These are phyloP conservation scores for Aphelenchoides bicaudatus DNA, from an alignment of 2,888 invertebrate species.

Conservation along the genomic window DNA sequence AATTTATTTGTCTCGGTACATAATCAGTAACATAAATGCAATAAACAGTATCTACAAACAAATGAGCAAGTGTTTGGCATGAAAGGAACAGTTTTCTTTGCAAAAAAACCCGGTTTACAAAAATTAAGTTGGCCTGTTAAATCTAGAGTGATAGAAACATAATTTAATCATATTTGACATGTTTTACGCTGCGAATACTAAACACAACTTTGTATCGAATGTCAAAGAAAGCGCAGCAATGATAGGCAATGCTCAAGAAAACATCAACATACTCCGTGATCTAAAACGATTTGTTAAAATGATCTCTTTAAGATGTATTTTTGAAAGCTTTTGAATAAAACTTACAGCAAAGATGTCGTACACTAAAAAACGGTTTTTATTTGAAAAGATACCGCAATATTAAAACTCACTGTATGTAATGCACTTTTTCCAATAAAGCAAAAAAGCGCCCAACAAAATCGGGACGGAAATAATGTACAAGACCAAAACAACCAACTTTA, in stretches of 20 bases:
- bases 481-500: slow-evolving; percentile 50
- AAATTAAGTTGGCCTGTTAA: too few species aligned
- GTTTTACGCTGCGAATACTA: slow-evolving; percentile 24
- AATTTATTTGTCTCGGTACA: too few species aligned
- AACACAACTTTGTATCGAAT: slow-evolving; percentile 56
- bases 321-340: not conserved
- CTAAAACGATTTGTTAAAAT: not conserved
- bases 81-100: too few species aligned
- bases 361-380: slow-evolving; percentile 41
- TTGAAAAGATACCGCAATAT: not conserved
- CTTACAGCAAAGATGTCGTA: slow-evolving; percentile 59
- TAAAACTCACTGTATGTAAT: slow-evolving; percentile 52
- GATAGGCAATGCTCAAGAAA: slow-evolving; percentile 56
- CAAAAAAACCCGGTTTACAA: too few species aligned
- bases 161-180: slow-evolving; percentile 1
- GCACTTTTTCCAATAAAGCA: slow-evolving; percentile 58
- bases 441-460: slow-evolving; percentile 50
- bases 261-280: slow-evolving; percentile 57
- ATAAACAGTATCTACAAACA: too few species aligned
- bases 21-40: too few species aligned
- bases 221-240: slow-evolving; percentile 59
- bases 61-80: too few species aligned
- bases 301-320: not conserved
- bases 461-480: slow-evolving; percentile 58
- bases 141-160: too few species aligned